These are phyloP conservation scores for Turnix velox DNA, from an alignment of 2,113 vertebrate species.

Conservation along the genomic window DNA sequence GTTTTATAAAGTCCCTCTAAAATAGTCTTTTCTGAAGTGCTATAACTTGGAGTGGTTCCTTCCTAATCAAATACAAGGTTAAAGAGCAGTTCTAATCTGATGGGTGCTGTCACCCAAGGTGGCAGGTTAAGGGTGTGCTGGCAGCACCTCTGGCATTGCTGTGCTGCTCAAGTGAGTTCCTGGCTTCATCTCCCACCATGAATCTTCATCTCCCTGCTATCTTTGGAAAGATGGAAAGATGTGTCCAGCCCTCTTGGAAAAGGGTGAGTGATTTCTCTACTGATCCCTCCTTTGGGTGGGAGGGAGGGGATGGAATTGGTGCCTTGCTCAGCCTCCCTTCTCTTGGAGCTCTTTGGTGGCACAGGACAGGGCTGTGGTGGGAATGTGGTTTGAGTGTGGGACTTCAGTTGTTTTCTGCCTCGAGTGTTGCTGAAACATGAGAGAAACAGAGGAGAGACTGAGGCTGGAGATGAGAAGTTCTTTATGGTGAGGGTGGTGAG, in stretches of 20 bases:
- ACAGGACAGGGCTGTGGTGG: not conserved
- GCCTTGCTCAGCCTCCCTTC: not conserved
- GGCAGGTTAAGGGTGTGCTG: rapidly evolving
- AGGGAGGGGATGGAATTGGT: rapidly evolving
- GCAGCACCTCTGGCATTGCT: not conserved
- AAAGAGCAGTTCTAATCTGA: not conserved
- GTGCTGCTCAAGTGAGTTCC: not conserved
- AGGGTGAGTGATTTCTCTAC: not conserved
- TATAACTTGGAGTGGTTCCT: not conserved
- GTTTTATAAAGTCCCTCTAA: not conserved
- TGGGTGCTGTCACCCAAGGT: not conserved
- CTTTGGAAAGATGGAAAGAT: not conserved
- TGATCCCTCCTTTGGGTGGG: not conserved
- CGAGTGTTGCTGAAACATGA: rapidly evolving
- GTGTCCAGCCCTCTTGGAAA: rapidly evolving
- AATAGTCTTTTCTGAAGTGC: too few species aligned
- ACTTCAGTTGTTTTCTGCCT: not conserved
- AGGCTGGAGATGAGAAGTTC: too few species aligned
- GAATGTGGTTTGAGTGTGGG: not conserved
- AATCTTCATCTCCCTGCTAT: not conserved
- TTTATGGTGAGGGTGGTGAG: too few species aligned
- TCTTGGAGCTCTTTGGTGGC: rapidly evolving
- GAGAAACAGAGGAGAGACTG: not conserved
- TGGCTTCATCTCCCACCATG: rapidly evolving
- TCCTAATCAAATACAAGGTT: not conserved